Base-by-base conservation (phyloP, 2,888 invertebrate species). In the Iselma pallidipennis region DNA sequence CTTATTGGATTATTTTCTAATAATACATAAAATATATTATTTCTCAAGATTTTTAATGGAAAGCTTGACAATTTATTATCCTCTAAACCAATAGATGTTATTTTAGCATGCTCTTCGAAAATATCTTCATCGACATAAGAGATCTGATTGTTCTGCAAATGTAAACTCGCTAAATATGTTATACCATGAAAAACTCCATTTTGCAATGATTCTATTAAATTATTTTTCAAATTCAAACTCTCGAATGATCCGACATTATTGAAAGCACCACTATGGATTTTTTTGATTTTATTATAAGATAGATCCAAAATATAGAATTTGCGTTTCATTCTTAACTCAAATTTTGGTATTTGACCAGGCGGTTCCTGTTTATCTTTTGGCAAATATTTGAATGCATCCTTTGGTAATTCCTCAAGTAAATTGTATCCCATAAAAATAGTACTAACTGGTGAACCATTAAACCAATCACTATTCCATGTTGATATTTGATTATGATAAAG, bases 381-480 rank as follows among this genome's bases (percentile, higher is more conserved):
- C 1, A 4, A 12, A 4, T 50, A 50, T 28, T 26, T 60, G 51
- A 76, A 76, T 4, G 73, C 72, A 4, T 60, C 29, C 2, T 54
- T 61, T 7, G 71, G 74, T 37, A 75, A 51, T 5, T 51, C 26
- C 4, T 52, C 42, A 3, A 74, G 29, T 12, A 53, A 56, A 54
- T 50, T 50, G n/a, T 29, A 3, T 1, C 4, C 4, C 3, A 50
- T 16, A 4, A 28, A 50, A 2, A 50, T 19, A 2, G 25, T 9
- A 9, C 12, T 4, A 10, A 61, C 61, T 0, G 75, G 74, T 48
- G 67, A 67, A 28, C 69, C 60, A 29, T 53, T 29, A 49, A 75
- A 74, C 74, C 74, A 75, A n/a, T 70, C 66, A 7, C 61, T 33
- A 53, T 71, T 66, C 73, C 72, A 72, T 16, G n/a, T 51, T 7